Base-by-base conservation (phyloP, 2,888 invertebrate genomes). In the Lasiommata megera region DNA sequence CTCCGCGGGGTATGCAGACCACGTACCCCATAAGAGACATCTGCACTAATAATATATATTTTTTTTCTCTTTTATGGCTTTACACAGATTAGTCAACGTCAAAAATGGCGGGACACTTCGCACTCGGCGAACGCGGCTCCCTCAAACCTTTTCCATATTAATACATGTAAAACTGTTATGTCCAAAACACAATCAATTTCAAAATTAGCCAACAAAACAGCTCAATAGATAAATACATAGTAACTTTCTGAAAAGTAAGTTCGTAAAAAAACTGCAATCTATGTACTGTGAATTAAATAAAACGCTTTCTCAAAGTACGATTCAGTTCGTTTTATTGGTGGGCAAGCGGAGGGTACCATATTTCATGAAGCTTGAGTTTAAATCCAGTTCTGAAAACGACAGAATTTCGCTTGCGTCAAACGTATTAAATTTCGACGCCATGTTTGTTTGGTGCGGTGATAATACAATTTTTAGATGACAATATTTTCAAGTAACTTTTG, bases 281-380 rank as follows among this genome's bases (percentile, higher is more conserved):
- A 43, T 28, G 28, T 12, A 8, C 43, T 28, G 43, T 47, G 17
- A 34, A 47, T 47, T 41, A 46, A 16, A 37, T 31, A 12, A 48
- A 36, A 36, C 3, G n/a, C 48, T 12, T 23, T 9, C 17, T 37
- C 12, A n/a, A 5, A 37, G 18, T 37, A 12, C 12, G 23, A 36
- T 48, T 34, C 14, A 17, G 34, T 34, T 34, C 47, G 34, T 47
- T 34, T 47, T 36, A 48, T 48, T 37, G 48, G 29, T 31, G 16
- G 36, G 18, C 34, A 48, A 36, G 48, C 12, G 36, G 36, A 46
- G 36, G 47, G 36, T 23, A 12, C 18, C 18, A 48, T 48, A 48
- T 37, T 48, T 48, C 48, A 48, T 23, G 36, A 48, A 48, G 36
- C 18, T 48, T 36, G 36, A 48, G 23, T 17, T 31, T 16, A 43